Percentiles rank a stretch among this genome's conserved stretches.
Evolutionary conservation across 2,888 invertebrate genomes (phyloP).

Genomic region (Schrankia costaestrigalis): DNA sequence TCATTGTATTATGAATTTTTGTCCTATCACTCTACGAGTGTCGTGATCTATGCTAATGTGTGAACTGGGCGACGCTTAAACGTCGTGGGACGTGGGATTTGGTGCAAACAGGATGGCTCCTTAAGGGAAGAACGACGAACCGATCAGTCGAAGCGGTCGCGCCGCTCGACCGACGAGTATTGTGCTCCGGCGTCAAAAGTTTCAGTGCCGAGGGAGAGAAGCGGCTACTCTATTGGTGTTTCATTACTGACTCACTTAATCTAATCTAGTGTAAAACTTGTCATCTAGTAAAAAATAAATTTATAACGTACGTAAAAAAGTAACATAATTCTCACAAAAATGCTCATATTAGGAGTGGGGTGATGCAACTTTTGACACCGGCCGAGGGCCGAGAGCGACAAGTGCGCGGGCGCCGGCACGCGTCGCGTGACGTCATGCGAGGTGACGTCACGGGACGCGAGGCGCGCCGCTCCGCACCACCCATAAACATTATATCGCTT

Average conservation of each 20-base stretch:
- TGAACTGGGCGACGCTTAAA: constrained; percentile 35
- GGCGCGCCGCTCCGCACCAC: constrained; percentile 35
- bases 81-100: constrained; percentile 29
- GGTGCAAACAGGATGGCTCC: constrained; percentile 32
- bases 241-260: constrained; percentile 78
- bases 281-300: constrained; percentile 74
- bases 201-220: constrained; percentile 75
- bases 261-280: constrained; percentile 80
- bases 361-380: constrained; percentile 66
- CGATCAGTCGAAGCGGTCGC: constrained; percentile 28
- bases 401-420: constrained; percentile 11
- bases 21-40: constrained; percentile 78
- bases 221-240: constrained; percentile 82
- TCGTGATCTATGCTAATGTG: constrained; percentile 72
- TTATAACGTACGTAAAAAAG: constrained; percentile 74
- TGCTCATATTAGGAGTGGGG: constrained; percentile 76
- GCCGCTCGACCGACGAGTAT: constrained; percentile 36
- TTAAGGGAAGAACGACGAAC: constrained; percentile 37
- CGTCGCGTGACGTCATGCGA: constrained; percentile 12
- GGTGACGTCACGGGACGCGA: constrained; percentile 10
- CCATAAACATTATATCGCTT: constrained; percentile 62
- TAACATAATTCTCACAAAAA: constrained; percentile 79
- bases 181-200: constrained; percentile 72
- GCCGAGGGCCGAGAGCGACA: constrained; percentile 20
- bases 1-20: constrained; percentile 69